These are phyloP conservation scores for Limnephilus rhombicus DNA, from an alignment of 2,888 invertebrate species.

Conservation along the genomic window DNA sequence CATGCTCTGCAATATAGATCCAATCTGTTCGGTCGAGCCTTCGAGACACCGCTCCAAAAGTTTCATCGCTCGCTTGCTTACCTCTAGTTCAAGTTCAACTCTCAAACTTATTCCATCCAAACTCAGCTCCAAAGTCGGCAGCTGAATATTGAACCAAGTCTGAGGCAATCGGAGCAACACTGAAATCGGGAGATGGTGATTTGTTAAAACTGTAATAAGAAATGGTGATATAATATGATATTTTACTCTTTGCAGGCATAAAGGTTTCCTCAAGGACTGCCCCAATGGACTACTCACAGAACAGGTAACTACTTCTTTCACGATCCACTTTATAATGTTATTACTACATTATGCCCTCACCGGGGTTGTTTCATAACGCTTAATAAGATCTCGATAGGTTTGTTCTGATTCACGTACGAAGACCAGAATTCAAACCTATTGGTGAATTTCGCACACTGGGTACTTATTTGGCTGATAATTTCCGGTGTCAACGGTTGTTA, in stretches of 20 bases:
- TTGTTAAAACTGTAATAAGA: background rate
- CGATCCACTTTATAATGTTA: background rate
- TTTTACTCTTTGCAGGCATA: conserved; percentile 86
- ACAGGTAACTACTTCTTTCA: conserved; percentile 80
- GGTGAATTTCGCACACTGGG: no score
- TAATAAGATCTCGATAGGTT: no score
- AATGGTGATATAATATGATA: background rate
- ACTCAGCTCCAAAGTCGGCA: background rate
- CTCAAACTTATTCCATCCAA: background rate
- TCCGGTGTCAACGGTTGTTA: no score
- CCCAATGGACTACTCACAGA: conserved; percentile 96
- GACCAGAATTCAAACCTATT: no score
- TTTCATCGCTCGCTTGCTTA: background rate
- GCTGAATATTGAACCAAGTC: background rate
- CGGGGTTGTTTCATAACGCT: no score
- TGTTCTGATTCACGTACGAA: no score
- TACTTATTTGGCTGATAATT: no score
- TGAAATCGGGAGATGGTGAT: background rate
- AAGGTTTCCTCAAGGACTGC: conserved; percentile 97
- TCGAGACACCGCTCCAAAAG: background rate
- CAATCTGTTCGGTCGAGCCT: background rate
- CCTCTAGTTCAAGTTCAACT: background rate
- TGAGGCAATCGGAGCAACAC: background rate
- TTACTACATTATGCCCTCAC: background rate
- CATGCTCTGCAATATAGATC: background rate